phyloP scores from a whole-genome alignment of 2,797 vertebrate species.

The Florisuga fusca region DNA sequence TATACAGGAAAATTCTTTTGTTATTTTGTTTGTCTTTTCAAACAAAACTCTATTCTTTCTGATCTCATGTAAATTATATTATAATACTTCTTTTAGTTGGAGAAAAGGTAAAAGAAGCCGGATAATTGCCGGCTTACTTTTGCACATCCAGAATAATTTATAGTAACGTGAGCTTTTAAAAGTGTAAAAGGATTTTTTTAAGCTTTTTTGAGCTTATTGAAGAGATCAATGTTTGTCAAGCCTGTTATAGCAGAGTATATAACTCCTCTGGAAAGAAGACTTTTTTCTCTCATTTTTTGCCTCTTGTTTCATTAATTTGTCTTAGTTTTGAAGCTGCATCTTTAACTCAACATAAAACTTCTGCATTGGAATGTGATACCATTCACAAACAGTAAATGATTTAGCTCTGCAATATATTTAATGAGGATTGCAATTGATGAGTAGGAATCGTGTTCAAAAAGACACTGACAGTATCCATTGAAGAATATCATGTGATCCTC shows the following conservation, averaged over 20 bases:
- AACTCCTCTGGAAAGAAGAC: neutral
- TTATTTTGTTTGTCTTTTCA: neutral
- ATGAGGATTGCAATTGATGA: neutral
- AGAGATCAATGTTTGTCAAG: neutral
- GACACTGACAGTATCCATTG: neutral
- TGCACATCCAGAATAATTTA: neutral
- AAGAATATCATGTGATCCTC: neutral
- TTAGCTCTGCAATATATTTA: neutral
- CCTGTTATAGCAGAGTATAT: neutral
- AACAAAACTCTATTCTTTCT: neutral
- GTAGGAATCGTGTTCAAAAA: neutral
- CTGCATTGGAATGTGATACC: fast-evolving
- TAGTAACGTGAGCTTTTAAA: neutral
- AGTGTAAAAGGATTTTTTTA: neutral
- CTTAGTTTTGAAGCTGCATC: neutral
- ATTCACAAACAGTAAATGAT: neutral
- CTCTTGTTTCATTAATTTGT: neutral
- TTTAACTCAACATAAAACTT: neutral
- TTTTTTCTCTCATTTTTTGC: neutral
- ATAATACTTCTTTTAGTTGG: neutral
- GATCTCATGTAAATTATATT: neutral
- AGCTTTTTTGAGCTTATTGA: neutral
- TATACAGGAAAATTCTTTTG: neutral
- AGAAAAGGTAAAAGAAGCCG: no score
- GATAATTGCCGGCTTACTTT: neutral